Evolutionary conservation across 2,888 invertebrate species (phyloP).

Genomic region (Anaspis maculata): DNA sequence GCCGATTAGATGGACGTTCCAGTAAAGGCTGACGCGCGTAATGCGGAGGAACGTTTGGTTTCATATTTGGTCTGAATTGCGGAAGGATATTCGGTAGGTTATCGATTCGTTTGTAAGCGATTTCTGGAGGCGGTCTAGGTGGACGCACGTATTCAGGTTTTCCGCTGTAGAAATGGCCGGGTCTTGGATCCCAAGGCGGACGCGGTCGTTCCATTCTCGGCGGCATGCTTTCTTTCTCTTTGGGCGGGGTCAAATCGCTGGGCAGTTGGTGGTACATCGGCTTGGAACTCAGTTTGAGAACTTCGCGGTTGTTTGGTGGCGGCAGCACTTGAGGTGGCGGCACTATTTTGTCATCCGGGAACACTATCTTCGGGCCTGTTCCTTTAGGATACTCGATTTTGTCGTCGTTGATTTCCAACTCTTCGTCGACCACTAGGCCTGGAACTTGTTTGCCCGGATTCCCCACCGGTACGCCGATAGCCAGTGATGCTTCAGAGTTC

Average conservation of each 20-base stretch:
- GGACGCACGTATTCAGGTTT: constrained; percentile 40
- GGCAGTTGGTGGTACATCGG: constrained; percentile 42
- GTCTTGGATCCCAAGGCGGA: constrained; percentile 44
- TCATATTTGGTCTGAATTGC: constrained; percentile 62
- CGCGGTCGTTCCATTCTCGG: constrained; percentile 32
- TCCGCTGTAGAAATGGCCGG: constrained; percentile 40
- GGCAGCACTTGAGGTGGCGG: constrained; percentile 14
- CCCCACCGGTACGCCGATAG: constrained; percentile 38
- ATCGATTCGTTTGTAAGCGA: constrained; percentile 39
- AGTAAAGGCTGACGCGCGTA: constrained; percentile 37
- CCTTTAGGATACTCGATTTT: constrained; percentile 28
- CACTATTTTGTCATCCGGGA: constrained; percentile 31
- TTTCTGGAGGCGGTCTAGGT: constrained; percentile 32
- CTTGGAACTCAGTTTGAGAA: constrained; percentile 37
- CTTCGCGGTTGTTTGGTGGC: constrained; percentile 24
- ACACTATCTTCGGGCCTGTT: constrained; percentile 33
- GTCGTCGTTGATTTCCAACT: constrained; percentile 27
- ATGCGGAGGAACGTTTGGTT: constrained; percentile 33
- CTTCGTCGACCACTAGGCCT: constrained; percentile 40
- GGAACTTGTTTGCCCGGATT: constrained; percentile 30
- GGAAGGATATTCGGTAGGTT: constrained; percentile 60
- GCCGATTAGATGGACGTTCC: constrained; percentile 40
- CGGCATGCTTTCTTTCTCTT: constrained; percentile 27
- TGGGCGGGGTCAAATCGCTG: constrained; percentile 44
- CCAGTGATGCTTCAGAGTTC: constrained; percentile 38